Base-by-base conservation (phyloP, 1,140 invertebrate genomes). In the Atta texana region DNA sequence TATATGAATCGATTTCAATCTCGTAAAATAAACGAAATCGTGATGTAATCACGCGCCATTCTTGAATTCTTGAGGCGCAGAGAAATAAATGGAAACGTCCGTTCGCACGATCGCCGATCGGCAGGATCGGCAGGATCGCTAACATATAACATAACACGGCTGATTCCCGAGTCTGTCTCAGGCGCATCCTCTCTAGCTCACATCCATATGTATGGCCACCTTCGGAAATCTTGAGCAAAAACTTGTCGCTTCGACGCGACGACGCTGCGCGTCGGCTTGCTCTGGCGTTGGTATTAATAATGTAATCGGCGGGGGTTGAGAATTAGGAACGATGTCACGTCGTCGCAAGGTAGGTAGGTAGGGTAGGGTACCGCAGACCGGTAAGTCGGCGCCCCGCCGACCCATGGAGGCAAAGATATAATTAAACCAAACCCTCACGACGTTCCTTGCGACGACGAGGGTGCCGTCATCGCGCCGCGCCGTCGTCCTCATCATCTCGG, bases 301-400 rank as follows among this genome's bases (percentile, higher is more conserved):
- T 90, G 90, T 92, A 92, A 92, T 92, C 91, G 89, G 64, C 51
- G 63, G 31, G 24, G 74, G 57, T 55, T 59, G 76, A 64, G 86
- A 91, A 92, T 92, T 92, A 91, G 88, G 71, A 91, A 90, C 66
- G 85, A 75, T 90, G 91, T 92, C 91, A 92, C 91, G 91, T 92
- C 89, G 91, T 86, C 69, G 86, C 39, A 61, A 53, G 80, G 31
- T 69, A 55, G 64, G 76, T 77, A 51, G 53, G 53, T 18, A 74
- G 77, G 31, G 31, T 82, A 61, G 68, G 63, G 85, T 39, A 82
- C 24, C 59, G 78, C 69, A 51, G 71, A 34, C 72, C 89, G 76
- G 68, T 86, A 84, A 82, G 81, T 84, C 81, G 87, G 34, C 84
- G 72, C 68, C 76, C 61, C 57, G 85, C 72, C 82, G 61, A 82